Conservation (phyloP, 2,113 vertebrate species). For the Chelonoidis abingdonii region DNA sequence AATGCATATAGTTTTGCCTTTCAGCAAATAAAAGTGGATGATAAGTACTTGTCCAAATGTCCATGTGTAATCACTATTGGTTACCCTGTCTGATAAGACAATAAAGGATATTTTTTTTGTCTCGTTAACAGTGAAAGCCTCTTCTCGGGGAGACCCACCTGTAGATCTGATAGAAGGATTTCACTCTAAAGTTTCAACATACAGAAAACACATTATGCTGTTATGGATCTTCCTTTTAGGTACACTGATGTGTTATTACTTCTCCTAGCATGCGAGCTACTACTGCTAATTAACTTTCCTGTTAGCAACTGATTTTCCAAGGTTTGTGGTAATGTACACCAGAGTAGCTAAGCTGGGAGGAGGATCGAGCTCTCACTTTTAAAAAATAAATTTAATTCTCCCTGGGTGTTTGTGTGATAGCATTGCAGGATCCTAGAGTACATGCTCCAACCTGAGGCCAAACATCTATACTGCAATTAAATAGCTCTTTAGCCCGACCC, state of each 20-base stretch:
- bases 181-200: neutral
- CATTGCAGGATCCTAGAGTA: too few species aligned
- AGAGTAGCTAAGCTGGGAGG: too few species aligned
- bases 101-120: neutral
- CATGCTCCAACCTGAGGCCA: too few species aligned
- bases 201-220: neutral
- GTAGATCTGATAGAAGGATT: neutral
- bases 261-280: neutral
- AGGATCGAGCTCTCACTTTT: neutral
- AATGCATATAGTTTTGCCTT: neutral
- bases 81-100: neutral
- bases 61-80: neutral
- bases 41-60: neutral
- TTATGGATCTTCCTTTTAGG: neutral
- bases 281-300: neutral
- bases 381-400: neutral
- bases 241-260: neutral
- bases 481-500: too few species aligned
- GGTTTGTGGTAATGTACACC: too few species aligned
- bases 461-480: too few species aligned
- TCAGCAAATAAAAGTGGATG: neutral
- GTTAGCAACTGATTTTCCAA: too few species aligned
- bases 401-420: neutral
- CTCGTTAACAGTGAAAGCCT: neutral
- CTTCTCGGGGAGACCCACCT: neutral